Percentiles rank a stretch among this genome's conserved stretches.
These are phyloP conservation scores for Gerris lacustris DNA, from an alignment of 2,888 invertebrate genomes.

Conservation along the genomic window DNA sequence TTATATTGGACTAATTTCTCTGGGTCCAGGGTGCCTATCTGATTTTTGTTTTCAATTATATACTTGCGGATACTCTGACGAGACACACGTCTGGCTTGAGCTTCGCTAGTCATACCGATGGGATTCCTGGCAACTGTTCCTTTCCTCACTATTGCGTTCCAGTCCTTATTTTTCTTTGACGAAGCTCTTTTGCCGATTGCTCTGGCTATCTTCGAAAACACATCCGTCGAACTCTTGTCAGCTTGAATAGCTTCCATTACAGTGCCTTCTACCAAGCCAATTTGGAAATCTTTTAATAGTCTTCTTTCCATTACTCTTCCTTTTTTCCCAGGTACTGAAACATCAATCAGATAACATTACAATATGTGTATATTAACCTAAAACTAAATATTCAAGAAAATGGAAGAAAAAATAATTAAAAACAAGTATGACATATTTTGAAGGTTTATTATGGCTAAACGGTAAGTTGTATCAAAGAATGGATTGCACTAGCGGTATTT, in stretches of 20 bases:
- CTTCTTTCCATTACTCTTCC: conserved; percentile 77
- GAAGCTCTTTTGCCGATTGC: conserved; percentile 55
- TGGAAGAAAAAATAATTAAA: conserved; percentile 12
- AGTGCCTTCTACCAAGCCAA: conserved; percentile 73
- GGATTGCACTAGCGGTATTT: no score
- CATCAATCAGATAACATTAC: no score
- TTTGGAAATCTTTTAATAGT: conserved; percentile 78
- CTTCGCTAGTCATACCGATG: conserved; percentile 63
- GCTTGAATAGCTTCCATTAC: conserved; percentile 54
- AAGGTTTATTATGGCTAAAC: no score
- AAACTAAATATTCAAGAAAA: conserved; percentile 26
- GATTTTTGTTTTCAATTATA: conserved; percentile 53
- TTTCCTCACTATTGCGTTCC: conserved; percentile 69
- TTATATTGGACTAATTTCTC: conserved; percentile 66
- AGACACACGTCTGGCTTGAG: conserved; percentile 48
- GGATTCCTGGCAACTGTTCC: conserved; percentile 59
- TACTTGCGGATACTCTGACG: conserved; percentile 59
- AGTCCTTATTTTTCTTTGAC: conserved; percentile 54
- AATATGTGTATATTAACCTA: conserved; percentile 22
- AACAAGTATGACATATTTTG: conserved; percentile 1
- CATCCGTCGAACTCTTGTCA: conserved; percentile 60
- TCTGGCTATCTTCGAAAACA: conserved; percentile 71
- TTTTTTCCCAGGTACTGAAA: conserved; percentile 64
- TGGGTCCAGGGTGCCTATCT: conserved; percentile 54
- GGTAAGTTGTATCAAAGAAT: no score